A percentile compares a stretch with the other conserved stretches of the same genome.
phyloP scores from a whole-genome alignment of 2,797 vertebrate genomes.

The Lacerta agilis region DNA sequence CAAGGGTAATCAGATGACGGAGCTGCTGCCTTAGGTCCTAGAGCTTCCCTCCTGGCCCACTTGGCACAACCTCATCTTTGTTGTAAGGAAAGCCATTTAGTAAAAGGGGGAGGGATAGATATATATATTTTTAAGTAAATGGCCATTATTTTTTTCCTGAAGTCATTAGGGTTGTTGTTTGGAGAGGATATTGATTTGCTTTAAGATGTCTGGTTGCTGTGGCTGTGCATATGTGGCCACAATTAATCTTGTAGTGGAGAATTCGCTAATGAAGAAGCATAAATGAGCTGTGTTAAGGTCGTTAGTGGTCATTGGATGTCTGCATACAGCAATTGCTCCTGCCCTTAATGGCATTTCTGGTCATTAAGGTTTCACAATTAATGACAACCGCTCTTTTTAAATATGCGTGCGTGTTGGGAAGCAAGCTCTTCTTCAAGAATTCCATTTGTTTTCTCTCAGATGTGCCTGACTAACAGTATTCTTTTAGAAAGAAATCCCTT shows the following conservation, averaged over 20 bases:
- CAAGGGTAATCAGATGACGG: neutral
- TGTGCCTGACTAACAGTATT: neutral
- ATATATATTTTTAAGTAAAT: neutral
- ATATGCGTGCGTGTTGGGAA: neutral
- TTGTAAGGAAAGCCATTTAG: neutral
- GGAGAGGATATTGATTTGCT: slow-evolving; percentile 71
- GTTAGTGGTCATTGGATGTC: slow-evolving; percentile 64
- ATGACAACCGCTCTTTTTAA: slow-evolving; percentile 36
- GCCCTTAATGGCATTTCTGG: slow-evolving; percentile 62
- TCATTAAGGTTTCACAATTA: slow-evolving; percentile 48
- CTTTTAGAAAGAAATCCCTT: neutral
- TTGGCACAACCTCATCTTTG: neutral
- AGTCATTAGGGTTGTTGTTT: slow-evolving; percentile 65
- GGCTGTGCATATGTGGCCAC: slow-evolving; percentile 65
- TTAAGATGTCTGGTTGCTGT: slow-evolving; percentile 71
- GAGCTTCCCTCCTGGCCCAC: neutral
- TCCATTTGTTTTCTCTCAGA: neutral
- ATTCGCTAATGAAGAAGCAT: slow-evolving; percentile 74
- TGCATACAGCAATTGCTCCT: slow-evolving; percentile 70
- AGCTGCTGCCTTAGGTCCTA: neutral
- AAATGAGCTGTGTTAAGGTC: slow-evolving; percentile 72
- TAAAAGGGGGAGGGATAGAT: neutral
- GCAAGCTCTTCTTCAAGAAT: slow-evolving; percentile 13
- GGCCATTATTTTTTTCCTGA: slow-evolving; percentile 33
- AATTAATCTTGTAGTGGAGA: slow-evolving; percentile 73